Base-by-base conservation (phyloP, 2,113 vertebrate genomes). In the Ahaetulla prasina region DNA sequence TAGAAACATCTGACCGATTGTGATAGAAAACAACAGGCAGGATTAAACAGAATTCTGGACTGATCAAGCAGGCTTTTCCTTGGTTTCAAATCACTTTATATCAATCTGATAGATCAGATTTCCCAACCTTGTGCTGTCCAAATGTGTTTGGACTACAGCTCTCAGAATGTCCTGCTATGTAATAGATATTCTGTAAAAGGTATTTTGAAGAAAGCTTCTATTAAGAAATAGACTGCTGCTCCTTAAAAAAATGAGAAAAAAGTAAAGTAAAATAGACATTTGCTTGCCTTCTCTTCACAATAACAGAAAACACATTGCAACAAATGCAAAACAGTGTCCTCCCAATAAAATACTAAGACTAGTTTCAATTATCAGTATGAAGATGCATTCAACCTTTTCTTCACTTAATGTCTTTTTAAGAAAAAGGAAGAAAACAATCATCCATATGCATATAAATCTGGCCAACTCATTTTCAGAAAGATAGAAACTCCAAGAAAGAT, bases 221-320 rank as follows among this genome's bases (percentile, higher is more conserved):
- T 94, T 91, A 95, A 94, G 94, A 53, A 18, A 95, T 91, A 55
- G 0, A 91, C 91, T 95, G 90, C 90, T 93, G 91, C 92, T 95
- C 93, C 93, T 93, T 94, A 0, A 96, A 50, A 53, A 93, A 89
- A 49, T 91, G 87, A 92, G 8, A 1, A 60, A 27, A 60, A 60
- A 60, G 55, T 60, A 16, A 93, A 95, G 57, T 11, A 35, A 93
- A 95, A 96, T 93, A 94, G 55, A 93, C 89, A 43, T 91, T 95
- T 89, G 80, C 90, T 94, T 94, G 88, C 94, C 95, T 94, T 54
- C 90, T 92, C 35, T 94, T 84, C 88, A 95, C 87, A 47, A 88
- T 93, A 92, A 87, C 54, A 85, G 43, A 60, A 35, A 91, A 63
- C 52, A 93, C 91, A 92, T 89, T 93, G 87, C 87, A 94, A 91